Base-by-base conservation (phyloP, 2,113 vertebrate species). In the Phrynosoma blainvillii region DNA sequence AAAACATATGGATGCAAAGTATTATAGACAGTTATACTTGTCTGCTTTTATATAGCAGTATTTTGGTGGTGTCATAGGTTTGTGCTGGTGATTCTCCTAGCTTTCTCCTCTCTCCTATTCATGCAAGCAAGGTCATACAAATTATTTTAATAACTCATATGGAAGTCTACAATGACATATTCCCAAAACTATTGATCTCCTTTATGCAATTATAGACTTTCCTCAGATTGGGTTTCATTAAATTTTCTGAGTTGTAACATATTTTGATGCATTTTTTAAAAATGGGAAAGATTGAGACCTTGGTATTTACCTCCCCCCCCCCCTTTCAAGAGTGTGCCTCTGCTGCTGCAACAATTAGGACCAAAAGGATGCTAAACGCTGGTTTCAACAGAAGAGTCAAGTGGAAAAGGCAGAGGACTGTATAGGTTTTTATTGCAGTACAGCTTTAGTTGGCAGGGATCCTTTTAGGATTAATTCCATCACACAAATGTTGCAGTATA, bases 371-470 rank as follows among this genome's bases (percentile, higher is more conserved):
- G 36, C 59, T 21, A 13, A 66, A 27, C 32, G 3, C 9, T 21
- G 6, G 1, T 16, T 40, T 11, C 62, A n/a, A 21, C 42, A 84
- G 2, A 83, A 40, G 32, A 32, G 5, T 54, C 11, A 21, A 32
- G 30, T 66, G 36, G 52, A 36, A 80, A 27, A 52, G 5, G n/a
- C 2, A 52, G 14, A 30, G 42, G 30, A 2, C 30, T 76, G 59
- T 83, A 54, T 36, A 68, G 12, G n/a, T 70, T 84, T 88, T 88
- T 84, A 84, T 84, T 88, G 62, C 59, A 82, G 47, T 84, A 47
- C 74, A 84, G 21, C 9, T 79, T 73, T 77, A 47, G 11, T 85
- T 52, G 27, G 68, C 27, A 75, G 42, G 71, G 74, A 52, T 88
- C 52, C n/a, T 66, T 42, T 25, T 2, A 25, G 75, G 75, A 84